Conservation (phyloP, 2,888 invertebrate genomes). For the Baccha elongata region DNA sequence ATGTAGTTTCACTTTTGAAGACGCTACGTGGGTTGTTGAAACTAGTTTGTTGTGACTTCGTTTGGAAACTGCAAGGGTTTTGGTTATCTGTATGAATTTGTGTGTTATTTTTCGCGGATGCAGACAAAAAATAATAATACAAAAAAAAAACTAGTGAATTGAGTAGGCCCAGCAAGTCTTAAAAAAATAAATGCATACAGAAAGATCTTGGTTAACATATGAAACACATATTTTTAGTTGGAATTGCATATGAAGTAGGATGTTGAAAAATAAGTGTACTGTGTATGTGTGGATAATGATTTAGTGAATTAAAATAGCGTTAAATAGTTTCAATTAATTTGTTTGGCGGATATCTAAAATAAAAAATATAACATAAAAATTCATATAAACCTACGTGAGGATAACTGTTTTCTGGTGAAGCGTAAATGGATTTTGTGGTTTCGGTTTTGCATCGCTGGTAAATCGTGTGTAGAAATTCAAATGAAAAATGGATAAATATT, state of each 20-base stretch:
- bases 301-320: conserved; percentile 47
- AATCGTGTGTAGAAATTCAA: conserved; percentile 34
- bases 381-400: conserved; percentile 53
- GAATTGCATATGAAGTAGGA: conserved; percentile 1
- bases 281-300: conserved; percentile 10
- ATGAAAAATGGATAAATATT: conserved; percentile 56
- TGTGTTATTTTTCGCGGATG: background rate
- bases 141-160: conserved; percentile 1
- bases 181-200: conserved; percentile 42
- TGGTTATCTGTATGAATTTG: conserved; percentile 38
- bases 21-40: conserved; percentile 55
- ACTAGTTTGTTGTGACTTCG: conserved; percentile 38
- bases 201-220: conserved; percentile 14
- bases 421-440: conserved; percentile 59
- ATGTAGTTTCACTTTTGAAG: background rate
- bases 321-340: conserved; percentile 66
- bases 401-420: conserved; percentile 43
- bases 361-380: conserved; percentile 13
- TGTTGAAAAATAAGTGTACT: background rate
- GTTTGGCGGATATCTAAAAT: background rate
- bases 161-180: conserved; percentile 59
- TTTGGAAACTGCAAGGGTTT: conserved; percentile 49
- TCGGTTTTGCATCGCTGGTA: conserved; percentile 29
- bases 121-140: background rate
- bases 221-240: conserved; percentile 8